These are phyloP conservation scores for Antennarius maculatus DNA, from an alignment of 2,797 vertebrate species.

Conservation along the genomic window DNA sequence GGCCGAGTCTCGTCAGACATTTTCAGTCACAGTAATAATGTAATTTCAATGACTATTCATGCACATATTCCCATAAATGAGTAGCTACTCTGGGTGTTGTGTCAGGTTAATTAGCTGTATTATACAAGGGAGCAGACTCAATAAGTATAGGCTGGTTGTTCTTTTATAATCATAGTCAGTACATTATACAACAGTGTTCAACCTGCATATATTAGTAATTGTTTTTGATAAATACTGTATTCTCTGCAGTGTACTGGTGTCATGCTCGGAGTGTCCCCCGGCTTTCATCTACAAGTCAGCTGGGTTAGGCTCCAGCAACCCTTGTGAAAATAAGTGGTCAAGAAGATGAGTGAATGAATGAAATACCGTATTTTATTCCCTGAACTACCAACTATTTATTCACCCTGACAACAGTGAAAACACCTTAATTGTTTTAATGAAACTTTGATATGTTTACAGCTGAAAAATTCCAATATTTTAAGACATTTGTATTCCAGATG, in stretches of 20 bases:
- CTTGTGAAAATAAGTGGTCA: too few relatives aligned
- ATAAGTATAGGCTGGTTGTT: constrained; percentile 17
- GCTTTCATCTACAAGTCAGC: too few relatives aligned
- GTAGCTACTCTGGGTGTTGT: constrained; percentile 18
- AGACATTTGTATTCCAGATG: not conserved
- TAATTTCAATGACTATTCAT: constrained; percentile 29
- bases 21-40: constrained; percentile 28
- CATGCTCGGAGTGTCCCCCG: too few relatives aligned
- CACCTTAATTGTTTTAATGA: not conserved
- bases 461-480: not conserved
- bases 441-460: too few relatives aligned
- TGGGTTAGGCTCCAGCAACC: too few relatives aligned
- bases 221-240: too few relatives aligned
- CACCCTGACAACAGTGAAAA: not conserved
- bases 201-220: not conserved
- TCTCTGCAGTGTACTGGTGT: too few relatives aligned
- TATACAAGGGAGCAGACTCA: constrained; percentile 12
- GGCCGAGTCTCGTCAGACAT: constrained; percentile 6
- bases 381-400: not conserved
- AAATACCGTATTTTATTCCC: not conserved
- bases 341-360: too few relatives aligned
- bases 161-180: not conserved
- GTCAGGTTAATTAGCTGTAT: constrained; percentile 42
- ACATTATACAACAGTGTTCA: not conserved
- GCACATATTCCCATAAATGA: constrained; percentile 14